A percentile compares a stretch with the other conserved stretches of the same genome.
phyloP scores from a whole-genome alignment of 2,888 invertebrate genomes.

The Zelleria hepariella region DNA sequence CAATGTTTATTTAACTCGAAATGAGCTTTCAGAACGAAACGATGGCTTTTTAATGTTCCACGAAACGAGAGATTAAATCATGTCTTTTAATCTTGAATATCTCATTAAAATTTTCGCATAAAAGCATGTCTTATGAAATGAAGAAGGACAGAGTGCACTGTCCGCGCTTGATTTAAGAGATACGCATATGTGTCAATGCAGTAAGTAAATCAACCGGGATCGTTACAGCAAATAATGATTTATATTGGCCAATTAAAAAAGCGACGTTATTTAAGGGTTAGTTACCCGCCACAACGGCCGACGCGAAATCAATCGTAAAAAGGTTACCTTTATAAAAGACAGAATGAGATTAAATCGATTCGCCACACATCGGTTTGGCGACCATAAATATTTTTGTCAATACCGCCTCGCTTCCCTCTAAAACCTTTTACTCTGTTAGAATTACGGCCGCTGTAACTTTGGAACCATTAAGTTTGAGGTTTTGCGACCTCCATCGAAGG shows the following conservation, averaged over 20 bases:
- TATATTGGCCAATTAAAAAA: slow-evolving; percentile 65
- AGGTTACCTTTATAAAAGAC: slow-evolving; percentile 25
- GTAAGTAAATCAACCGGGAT: slow-evolving; percentile 62
- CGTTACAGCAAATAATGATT: slow-evolving; percentile 63
- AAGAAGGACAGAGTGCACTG: slow-evolving; percentile 45
- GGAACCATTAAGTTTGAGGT: slow-evolving; percentile 60
- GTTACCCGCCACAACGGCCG: slow-evolving; percentile 20
- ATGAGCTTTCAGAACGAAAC: slow-evolving; percentile 20
- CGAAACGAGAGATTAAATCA: slow-evolving; percentile 33
- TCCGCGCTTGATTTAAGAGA: slow-evolving; percentile 49
- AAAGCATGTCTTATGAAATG: slow-evolving; percentile 37
- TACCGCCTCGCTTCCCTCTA: slow-evolving; percentile 24
- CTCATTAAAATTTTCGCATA: slow-evolving; percentile 60
- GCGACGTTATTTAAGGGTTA: slow-evolving; percentile 43
- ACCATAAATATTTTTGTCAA: slow-evolving; percentile 63
- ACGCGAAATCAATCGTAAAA: slow-evolving; percentile 23
- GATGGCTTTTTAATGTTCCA: slow-evolving; percentile 28
- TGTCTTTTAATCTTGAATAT: slow-evolving; percentile 44
- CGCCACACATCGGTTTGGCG: slow-evolving; percentile 35
- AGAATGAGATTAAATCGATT: slow-evolving; percentile 59
- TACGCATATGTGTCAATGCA: slow-evolving; percentile 53
- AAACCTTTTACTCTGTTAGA: slow-evolving; percentile 34
- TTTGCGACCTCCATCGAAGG: slow-evolving; percentile 46
- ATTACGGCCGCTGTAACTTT: slow-evolving; percentile 41
- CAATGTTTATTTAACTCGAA: neutral